Base-by-base conservation (phyloP, 2,797 vertebrate species). In the Manis crassicaudata region DNA sequence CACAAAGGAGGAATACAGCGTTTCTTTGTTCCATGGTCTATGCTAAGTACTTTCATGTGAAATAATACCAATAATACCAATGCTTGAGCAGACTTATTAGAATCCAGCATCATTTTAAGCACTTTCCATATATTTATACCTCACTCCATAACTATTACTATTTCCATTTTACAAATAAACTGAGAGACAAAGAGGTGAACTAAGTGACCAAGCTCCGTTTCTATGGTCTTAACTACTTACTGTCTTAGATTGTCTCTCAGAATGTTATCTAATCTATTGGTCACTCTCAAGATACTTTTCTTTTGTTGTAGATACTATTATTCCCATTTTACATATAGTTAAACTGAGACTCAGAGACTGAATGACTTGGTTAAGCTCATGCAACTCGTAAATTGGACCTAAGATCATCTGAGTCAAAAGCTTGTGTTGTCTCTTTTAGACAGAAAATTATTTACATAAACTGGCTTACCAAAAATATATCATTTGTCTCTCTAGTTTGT, bases 401-500 rank as follows among this genome's bases (percentile, higher is more conserved):
- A 84, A 68, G 23, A n/a, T 65, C 85, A 40, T 72, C 43, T 84
- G 40, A 54, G 32, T 90, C 46, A 76, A 94, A 95, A 80, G 16
- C 20, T 3, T 50, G 3, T 52, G 60, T 25, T 40, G n/a, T 83
- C 29, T 52, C 5, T 37, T 52, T 65, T 37, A 89, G 37, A n/a
- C 32, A 94, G 27, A 75, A 32, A 73, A 58, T 63, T 92, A 83
- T 79, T 92, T 79, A 52, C 10, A 52, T 40, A 70, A 68, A 62
- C 6, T 73, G 76, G 16, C 14, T 89, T 80, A 68, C 75, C 58
- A 91, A 21, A 2, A 68, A 11, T 54, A 37, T 68, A 73, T 88
- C 46, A 73, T 94, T 85, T 95, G 56, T 63, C 40, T 91, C 25
- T 52, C 67, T 85, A 89, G 7, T 89, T 93, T 93, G 35, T 67